Conservation (phyloP, 2,888 invertebrate species). For the Cheilosia soror region DNA sequence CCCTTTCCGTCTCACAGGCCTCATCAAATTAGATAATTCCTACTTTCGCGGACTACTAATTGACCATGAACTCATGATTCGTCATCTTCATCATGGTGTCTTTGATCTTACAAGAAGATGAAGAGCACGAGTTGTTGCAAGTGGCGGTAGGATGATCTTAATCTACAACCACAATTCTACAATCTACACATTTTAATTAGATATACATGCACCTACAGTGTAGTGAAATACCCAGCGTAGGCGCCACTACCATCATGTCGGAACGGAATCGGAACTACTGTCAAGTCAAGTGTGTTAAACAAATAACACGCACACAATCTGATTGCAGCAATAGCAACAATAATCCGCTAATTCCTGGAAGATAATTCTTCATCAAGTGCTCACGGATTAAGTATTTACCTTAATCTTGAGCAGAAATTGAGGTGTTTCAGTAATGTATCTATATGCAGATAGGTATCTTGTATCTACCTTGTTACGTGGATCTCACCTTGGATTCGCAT, state of each 20-base stretch:
- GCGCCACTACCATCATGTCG: slow-evolving; percentile 24
- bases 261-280: slow-evolving; percentile 19
- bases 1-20: background rate
- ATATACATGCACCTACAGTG: too few species aligned
- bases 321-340: slow-evolving; percentile 21
- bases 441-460: slow-evolving; percentile 5
- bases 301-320: slow-evolving; percentile 8
- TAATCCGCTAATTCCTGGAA: slow-evolving; percentile 36
- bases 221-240: background rate
- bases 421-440: slow-evolving; percentile 18
- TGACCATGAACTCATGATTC: background rate
- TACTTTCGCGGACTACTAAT: background rate
- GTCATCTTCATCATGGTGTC: slow-evolving; percentile 13
- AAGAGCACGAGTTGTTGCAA: background rate
- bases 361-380: slow-evolving; percentile 30
- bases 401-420: slow-evolving; percentile 28
- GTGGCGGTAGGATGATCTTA: background rate
- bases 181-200: too few species aligned
- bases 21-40: background rate
- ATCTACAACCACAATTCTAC: background rate
- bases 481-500: slow-evolving; percentile 50
- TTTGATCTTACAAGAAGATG: slow-evolving; percentile 6
- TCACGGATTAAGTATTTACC: slow-evolving; percentile 16
- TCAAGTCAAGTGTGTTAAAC: slow-evolving; percentile 3
- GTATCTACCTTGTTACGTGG: slow-evolving; percentile 29